Conservation (phyloP, 2,888 invertebrate species). For the Trisateles emortualis region DNA sequence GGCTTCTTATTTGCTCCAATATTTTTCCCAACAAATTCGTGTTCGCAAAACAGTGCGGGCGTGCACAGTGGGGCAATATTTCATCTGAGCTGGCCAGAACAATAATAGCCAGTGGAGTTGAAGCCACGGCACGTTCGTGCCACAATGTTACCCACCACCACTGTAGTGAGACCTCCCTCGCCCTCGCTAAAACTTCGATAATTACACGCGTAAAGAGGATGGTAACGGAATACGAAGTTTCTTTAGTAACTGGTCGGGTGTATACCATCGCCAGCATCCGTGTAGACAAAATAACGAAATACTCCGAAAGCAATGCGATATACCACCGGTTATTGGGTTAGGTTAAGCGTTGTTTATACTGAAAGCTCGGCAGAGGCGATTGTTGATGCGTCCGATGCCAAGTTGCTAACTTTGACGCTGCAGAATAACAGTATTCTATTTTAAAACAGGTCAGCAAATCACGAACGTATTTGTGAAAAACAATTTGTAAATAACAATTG, state of each 20-base stretch:
- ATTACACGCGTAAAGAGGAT: slow-evolving; percentile 47
- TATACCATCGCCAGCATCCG: slow-evolving; percentile 82
- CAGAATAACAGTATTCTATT: slow-evolving; percentile 68
- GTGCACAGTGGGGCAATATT: slow-evolving; percentile 85
- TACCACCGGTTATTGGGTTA: slow-evolving; percentile 83
- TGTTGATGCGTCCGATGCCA: slow-evolving; percentile 83
- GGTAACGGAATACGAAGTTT: slow-evolving; percentile 50
- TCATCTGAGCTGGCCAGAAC: slow-evolving; percentile 85
- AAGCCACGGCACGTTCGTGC: slow-evolving; percentile 85
- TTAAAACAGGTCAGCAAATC: slow-evolving; percentile 52
- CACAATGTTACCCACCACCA: slow-evolving; percentile 80
- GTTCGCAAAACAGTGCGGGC: slow-evolving; percentile 81
- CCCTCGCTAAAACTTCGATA: slow-evolving; percentile 51
- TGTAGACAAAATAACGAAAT: slow-evolving; percentile 86
- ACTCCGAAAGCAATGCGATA: slow-evolving; percentile 85
- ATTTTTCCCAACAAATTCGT: slow-evolving; percentile 80
- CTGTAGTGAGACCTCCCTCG: slow-evolving; percentile 57
- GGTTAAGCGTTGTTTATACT: slow-evolving; percentile 83
- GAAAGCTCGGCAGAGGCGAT: slow-evolving; percentile 71
- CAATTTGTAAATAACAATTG: slow-evolving; percentile 6
- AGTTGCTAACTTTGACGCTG: slow-evolving; percentile 70
- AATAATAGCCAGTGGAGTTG: slow-evolving; percentile 83
- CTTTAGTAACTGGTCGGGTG: slow-evolving; percentile 62
- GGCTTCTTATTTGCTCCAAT: slow-evolving; percentile 78
- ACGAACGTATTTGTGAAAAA: slow-evolving; percentile 13